phyloP scores from a whole-genome alignment of 30 jellyfish, hydroid and myxozoan species.

The Catostylus mosaicus region DNA sequence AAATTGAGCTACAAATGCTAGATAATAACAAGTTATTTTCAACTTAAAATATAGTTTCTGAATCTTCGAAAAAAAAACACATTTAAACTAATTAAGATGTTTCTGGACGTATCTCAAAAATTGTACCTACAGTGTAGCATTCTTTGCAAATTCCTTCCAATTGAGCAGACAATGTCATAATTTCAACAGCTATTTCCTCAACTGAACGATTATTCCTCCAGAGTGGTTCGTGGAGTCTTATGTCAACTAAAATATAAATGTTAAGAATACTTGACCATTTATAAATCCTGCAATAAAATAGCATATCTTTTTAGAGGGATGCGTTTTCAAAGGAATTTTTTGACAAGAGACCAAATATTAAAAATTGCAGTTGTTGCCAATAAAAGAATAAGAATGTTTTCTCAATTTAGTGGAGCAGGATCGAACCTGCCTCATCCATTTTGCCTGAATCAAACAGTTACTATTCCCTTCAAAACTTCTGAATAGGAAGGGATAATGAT shows the following conservation, averaged over 20 bases:
- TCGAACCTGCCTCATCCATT: too few relatives aligned
- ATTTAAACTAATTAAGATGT: background rate
- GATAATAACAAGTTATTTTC: too few relatives aligned
- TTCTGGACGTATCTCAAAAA: background rate
- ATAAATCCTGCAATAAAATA: too few relatives aligned
- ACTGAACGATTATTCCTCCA: conserved; percentile 58
- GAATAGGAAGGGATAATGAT: too few relatives aligned
- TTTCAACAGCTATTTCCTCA: conserved; percentile 75
- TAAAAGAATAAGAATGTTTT: too few relatives aligned
- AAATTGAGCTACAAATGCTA: background rate
- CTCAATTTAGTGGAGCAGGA: too few relatives aligned
- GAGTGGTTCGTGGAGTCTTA: conserved; percentile 72
- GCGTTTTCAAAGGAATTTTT: too few relatives aligned
- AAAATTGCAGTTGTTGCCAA: too few relatives aligned
- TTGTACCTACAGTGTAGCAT: conserved; percentile 60
- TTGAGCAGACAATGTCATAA: conserved; percentile 58
- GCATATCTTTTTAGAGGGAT: too few relatives aligned
- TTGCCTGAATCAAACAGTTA: too few relatives aligned
- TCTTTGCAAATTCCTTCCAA: conserved; percentile 74
- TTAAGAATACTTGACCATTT: background rate
- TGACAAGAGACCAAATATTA: too few relatives aligned
- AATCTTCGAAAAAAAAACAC: background rate
- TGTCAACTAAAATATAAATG: conserved; percentile 41
- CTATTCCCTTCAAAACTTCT: too few relatives aligned
- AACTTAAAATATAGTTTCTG: background rate